phyloP scores from a whole-genome alignment of 2,888 invertebrate genomes.

The Calephelis perditalis region DNA sequence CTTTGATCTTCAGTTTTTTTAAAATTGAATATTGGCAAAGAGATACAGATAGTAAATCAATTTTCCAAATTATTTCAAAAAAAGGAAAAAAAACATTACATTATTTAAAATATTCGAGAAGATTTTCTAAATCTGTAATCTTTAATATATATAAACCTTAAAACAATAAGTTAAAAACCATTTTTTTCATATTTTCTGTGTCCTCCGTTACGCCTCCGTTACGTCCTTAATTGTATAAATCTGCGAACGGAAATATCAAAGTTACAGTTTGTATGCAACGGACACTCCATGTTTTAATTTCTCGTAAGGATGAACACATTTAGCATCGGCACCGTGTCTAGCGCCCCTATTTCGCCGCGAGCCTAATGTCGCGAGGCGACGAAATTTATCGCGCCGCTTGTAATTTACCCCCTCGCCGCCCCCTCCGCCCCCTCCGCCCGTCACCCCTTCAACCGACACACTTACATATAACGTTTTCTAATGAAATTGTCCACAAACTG shows the following conservation, averaged over 20 bases:
- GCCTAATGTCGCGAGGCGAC: constrained; percentile 66
- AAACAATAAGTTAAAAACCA: no score
- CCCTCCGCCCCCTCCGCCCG: constrained; percentile 49
- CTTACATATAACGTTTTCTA: constrained; percentile 72
- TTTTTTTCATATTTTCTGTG: no score
- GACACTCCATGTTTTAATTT: constrained; percentile 73
- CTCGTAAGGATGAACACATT: constrained; percentile 60
- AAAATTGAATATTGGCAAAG: no score
- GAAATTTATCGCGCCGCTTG: constrained; percentile 75
- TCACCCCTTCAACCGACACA: constrained; percentile 70
- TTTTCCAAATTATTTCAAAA: no score
- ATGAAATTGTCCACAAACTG: constrained; percentile 76
- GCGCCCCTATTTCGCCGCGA: constrained; percentile 53
- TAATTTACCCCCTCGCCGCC: constrained; percentile 62
- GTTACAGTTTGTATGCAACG: constrained; percentile 59
- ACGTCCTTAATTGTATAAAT: no score
- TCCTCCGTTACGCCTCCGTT: no score
- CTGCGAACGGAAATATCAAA: background rate
- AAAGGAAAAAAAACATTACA: no score
- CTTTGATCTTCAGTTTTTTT: no score
- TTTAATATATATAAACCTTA: no score
- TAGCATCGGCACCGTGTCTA: constrained; percentile 39
- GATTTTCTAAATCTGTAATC: no score
- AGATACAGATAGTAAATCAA: no score
- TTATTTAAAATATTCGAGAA: no score